These are phyloP conservation scores for Aegithalos caudatus DNA, from an alignment of 2,113 vertebrate species.

Conservation along the genomic window DNA sequence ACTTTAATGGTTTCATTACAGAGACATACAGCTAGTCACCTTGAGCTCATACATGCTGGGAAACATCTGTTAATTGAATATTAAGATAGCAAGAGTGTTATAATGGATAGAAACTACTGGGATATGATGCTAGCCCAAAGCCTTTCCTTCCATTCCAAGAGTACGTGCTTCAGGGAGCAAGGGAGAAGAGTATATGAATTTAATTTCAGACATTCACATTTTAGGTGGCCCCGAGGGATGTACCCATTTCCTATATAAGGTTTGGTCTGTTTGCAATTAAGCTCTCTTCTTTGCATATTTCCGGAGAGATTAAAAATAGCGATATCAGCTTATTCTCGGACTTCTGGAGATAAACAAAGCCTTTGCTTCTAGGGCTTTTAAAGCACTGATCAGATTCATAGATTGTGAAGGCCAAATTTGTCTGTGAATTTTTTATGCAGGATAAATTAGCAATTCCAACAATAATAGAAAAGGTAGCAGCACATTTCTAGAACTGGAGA, in stretches of 20 bases:
- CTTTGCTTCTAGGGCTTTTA: conserved; percentile 64
- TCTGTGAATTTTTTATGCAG: conserved; percentile 16
- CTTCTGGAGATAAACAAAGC: conserved; percentile 74
- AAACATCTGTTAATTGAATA: conserved; percentile 52
- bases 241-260: conserved; percentile 76
- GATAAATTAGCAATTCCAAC: conserved; percentile 23
- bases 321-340: conserved; percentile 74
- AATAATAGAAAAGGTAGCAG: conserved; percentile 20
- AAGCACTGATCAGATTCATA: conserved; percentile 51
- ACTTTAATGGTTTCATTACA: conserved; percentile 19
- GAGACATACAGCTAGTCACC: neutral
- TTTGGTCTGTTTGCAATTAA: conserved; percentile 79
- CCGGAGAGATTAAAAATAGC: conserved; percentile 79
- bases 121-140: conserved; percentile 25
- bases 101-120: conserved; percentile 35
- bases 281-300: conserved; percentile 75
- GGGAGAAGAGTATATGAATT: conserved; percentile 48
- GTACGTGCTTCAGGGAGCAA: conserved; percentile 45
- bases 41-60: conserved; percentile 6
- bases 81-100: conserved; percentile 2
- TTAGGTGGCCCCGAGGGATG: conserved; percentile 68
- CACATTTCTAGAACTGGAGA: conserved; percentile 9
- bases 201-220: conserved; percentile 71
- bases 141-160: conserved; percentile 39
- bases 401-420: conserved; percentile 26